Evolutionary conservation across 2,797 vertebrate species (phyloP).

Genomic region (Dermochelys coriacea): DNA sequence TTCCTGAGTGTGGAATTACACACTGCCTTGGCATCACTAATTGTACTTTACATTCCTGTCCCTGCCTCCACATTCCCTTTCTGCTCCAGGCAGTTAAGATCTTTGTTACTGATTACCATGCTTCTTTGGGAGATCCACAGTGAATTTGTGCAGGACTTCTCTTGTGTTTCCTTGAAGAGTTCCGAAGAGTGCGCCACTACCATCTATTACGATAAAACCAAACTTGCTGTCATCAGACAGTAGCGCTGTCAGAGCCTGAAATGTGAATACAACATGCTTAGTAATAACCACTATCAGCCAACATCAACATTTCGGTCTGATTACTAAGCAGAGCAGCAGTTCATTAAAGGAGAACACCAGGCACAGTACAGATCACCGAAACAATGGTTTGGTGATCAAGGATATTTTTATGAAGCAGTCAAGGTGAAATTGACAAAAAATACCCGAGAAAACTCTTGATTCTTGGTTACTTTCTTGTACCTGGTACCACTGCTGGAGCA

Average conservation of each 20-base stretch:
- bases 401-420: not conserved
- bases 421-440: not conserved
- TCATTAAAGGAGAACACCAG: not conserved
- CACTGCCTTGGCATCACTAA: not conserved
- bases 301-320: not conserved
- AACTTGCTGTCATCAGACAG: slow-evolving; percentile 99
- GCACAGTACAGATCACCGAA: not conserved
- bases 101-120: slow-evolving; percentile 85
- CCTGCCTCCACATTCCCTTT: not conserved
- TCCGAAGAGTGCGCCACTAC: slow-evolving; percentile 97
- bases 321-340: not conserved
- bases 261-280: slow-evolving; percentile 14
- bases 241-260: slow-evolving; percentile 95
- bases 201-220: slow-evolving; percentile 99
- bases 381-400: rapidly evolving
- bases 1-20: not conserved
- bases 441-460: not conserved
- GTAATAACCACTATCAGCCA: not conserved
- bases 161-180: slow-evolving; percentile 98
- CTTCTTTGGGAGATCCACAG: slow-evolving; percentile 99
- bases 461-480: not conserved
- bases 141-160: slow-evolving; percentile 99
- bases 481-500: not conserved
- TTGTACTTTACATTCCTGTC: not conserved
- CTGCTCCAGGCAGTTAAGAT: not conserved